Evolutionary conservation across 23 tunicate genomes (phyloP).

Genomic region (Halocynthia roretzi): DNA sequence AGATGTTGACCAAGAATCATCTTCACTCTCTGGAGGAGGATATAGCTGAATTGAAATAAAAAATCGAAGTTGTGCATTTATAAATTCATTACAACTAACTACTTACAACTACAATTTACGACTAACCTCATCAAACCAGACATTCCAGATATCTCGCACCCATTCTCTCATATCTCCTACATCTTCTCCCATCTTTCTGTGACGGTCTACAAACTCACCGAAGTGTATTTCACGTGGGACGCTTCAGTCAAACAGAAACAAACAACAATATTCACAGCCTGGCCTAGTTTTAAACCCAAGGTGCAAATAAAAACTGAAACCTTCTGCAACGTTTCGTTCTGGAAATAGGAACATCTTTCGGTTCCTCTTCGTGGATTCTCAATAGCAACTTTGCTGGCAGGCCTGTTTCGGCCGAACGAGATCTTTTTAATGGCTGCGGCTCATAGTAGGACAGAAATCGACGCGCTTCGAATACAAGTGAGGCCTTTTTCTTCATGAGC

Average conservation of each 20-base stretch:
- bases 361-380: not conserved
- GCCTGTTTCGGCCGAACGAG: slow-evolving; percentile 26
- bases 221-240: slow-evolving; percentile 49
- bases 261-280: not conserved
- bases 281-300: too few relatives aligned
- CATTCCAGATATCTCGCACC: slow-evolving; percentile 93
- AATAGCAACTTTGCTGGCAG: not conserved
- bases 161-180: slow-evolving; percentile 76
- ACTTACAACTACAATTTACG: too few relatives aligned
- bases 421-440: slow-evolving; percentile 45
- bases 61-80: too few relatives aligned
- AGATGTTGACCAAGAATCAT: slow-evolving; percentile 34
- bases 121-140: slow-evolving; percentile 87
- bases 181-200: slow-evolving; percentile 24
- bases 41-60: slow-evolving; percentile 16
- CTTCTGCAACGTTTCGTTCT: too few relatives aligned
- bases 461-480: slow-evolving; percentile 28
- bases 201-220: slow-evolving; percentile 51
- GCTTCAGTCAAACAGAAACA: slow-evolving; percentile 9
- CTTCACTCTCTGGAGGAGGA: slow-evolving; percentile 55
- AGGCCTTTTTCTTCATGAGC: slow-evolving; percentile 6
- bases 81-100: too few relatives aligned
- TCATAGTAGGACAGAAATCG: slow-evolving; percentile 26
- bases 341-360: not conserved
- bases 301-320: too few relatives aligned